Conservation (phyloP, 1,140 invertebrate species). For the Eupristina koningsbergeri region DNA sequence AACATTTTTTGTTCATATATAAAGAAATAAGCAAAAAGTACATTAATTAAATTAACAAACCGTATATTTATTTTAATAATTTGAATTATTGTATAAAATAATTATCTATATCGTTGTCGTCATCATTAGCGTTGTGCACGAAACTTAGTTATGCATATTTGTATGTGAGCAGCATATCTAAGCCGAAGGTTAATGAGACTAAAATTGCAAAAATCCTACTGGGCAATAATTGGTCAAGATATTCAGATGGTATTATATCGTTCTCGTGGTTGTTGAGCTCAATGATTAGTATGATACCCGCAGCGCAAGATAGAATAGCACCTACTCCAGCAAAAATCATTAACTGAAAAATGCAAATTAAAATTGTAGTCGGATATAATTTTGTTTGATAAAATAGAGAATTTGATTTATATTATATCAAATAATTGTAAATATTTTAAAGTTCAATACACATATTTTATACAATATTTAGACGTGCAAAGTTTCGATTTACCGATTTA, state of each 20-base stretch:
- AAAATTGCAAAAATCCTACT: slow-evolving; percentile 65
- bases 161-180: slow-evolving; percentile 63
- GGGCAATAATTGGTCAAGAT: slow-evolving; percentile 62
- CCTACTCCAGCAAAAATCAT: slow-evolving; percentile 62
- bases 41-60: no score
- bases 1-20: no score
- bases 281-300: slow-evolving; percentile 63
- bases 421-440: no score
- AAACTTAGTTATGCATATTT: slow-evolving; percentile 57
- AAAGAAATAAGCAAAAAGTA: no score
- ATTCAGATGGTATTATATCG: slow-evolving; percentile 62
- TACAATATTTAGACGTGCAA: no score
- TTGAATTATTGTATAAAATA: no score
- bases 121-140: not conserved
- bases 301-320: slow-evolving; percentile 61
- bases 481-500: no score
- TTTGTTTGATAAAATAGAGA: not conserved
- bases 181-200: slow-evolving; percentile 60
- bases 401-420: no score
- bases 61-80: no score
- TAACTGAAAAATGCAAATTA: slow-evolving; percentile 56
- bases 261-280: slow-evolving; percentile 61
- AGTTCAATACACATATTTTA: no score
- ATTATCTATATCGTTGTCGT: no score
- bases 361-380: not conserved